Percentiles rank a stretch among this genome's conserved stretches.
Conservation (phyloP, 2,113 vertebrate species). For the Gavia stellata region DNA sequence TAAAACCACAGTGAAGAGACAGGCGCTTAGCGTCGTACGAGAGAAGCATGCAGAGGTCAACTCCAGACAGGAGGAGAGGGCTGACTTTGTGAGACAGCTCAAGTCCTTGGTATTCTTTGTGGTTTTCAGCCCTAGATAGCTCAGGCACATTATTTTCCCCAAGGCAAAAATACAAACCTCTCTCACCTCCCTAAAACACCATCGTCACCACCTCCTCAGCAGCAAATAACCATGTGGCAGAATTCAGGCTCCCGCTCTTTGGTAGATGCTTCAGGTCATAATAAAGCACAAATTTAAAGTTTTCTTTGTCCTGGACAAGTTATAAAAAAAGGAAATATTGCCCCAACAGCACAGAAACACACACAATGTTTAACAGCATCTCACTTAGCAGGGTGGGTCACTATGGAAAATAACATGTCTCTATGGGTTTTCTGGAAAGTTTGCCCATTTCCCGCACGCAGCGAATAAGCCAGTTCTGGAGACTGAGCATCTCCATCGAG, state of each 20-base stretch:
- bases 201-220: not conserved
- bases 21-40: rapidly evolving
- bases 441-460: not conserved
- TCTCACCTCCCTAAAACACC: not conserved
- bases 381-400: not conserved
- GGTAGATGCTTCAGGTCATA: not conserved
- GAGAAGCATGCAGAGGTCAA: not conserved
- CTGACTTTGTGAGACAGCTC: not conserved
- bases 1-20: not conserved
- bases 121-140: not conserved
- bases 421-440: not conserved
- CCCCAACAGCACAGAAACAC: not conserved
- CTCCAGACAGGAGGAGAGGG: not conserved
- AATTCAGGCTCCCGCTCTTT: not conserved
- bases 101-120: not conserved
- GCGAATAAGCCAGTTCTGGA: not conserved
- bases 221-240: not conserved
- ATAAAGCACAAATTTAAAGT: not conserved
- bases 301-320: not conserved
- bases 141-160: not conserved
- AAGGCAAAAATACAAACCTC: not conserved
- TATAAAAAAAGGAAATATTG: not conserved
- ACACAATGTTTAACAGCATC: not conserved
- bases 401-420: not conserved
- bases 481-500: not conserved